Conservation (phyloP, 1,140 invertebrate genomes). For the Drosophila grimshawi region DNA sequence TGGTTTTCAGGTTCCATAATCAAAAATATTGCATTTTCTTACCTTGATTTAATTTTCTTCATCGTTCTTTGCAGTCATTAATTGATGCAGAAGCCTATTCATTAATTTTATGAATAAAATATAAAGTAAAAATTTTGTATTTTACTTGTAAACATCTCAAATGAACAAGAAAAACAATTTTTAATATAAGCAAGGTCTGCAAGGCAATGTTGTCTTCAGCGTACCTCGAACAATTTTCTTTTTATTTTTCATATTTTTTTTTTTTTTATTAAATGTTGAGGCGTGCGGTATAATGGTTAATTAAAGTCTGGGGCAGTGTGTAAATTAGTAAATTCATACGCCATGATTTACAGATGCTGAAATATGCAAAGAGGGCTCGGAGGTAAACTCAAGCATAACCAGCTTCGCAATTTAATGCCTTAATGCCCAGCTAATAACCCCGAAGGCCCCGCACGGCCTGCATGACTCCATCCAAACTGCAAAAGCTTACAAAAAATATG, state of each 20-base stretch:
- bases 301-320: slow-evolving; percentile 15
- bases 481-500: slow-evolving; percentile 60
- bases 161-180: no score
- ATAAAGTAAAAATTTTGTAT: no score
- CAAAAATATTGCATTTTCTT: no score
- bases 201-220: background rate
- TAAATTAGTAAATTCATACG: slow-evolving; percentile 15
- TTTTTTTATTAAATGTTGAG: background rate
- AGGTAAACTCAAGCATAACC: slow-evolving; percentile 54
- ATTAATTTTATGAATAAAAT: no score
- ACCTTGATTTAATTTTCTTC: no score
- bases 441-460: background rate
- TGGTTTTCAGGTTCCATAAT: no score
- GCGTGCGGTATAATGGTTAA: no score
- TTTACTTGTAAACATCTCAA: no score
- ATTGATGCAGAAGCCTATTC: no score
- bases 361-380: slow-evolving; percentile 9
- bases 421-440: slow-evolving; percentile 11
- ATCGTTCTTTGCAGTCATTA: no score
- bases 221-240: background rate
- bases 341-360: slow-evolving; percentile 6
- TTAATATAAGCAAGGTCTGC: background rate
- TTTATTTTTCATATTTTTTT: background rate
- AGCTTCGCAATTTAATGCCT: slow-evolving; percentile 16
- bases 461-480: background rate